These are phyloP conservation scores for Acleris holmiana DNA, from an alignment of 2,888 invertebrate genomes.

Conservation along the genomic window DNA sequence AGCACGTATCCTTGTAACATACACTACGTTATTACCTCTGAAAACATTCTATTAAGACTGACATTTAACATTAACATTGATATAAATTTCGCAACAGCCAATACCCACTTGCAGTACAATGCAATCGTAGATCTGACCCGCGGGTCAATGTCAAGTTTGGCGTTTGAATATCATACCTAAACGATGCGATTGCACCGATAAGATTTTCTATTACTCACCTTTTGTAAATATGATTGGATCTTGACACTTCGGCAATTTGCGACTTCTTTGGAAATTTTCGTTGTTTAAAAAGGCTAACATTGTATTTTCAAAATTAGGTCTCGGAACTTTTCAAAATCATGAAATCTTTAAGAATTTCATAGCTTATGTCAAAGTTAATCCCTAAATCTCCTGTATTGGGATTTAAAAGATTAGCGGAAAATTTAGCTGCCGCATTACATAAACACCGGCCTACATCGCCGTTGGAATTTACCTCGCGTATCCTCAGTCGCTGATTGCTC, in stretches of 20 bases:
- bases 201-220: slow-evolving; percentile 5
- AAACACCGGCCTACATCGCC: slow-evolving; percentile 20
- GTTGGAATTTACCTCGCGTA: slow-evolving; percentile 50
- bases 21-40: slow-evolving; percentile 10
- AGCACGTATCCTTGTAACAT: slow-evolving; percentile 11
- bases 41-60: slow-evolving; percentile 29
- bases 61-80: slow-evolving; percentile 37
- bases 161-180: slow-evolving; percentile 40
- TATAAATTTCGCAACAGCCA: slow-evolving; percentile 41
- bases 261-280: slow-evolving; percentile 2
- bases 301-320: too few species aligned
- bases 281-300: neutral
- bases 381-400: neutral
- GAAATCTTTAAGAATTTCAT: too few species aligned
- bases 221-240: slow-evolving; percentile 12
- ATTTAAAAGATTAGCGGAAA: neutral
- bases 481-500: slow-evolving; percentile 44
- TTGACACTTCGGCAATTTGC: slow-evolving; percentile 6
- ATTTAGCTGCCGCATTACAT: neutral
- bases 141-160: slow-evolving; percentile 54
- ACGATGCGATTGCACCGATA: slow-evolving; percentile 22
- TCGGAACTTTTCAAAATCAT: too few species aligned
- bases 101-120: slow-evolving; percentile 39
- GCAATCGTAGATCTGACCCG: slow-evolving; percentile 43
- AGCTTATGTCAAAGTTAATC: too few species aligned